Evolutionary conservation across 2,797 vertebrate species (phyloP), one percentile per base, ranked within the genome.

Genomic region (Tamandua tetradactyla): DNA sequence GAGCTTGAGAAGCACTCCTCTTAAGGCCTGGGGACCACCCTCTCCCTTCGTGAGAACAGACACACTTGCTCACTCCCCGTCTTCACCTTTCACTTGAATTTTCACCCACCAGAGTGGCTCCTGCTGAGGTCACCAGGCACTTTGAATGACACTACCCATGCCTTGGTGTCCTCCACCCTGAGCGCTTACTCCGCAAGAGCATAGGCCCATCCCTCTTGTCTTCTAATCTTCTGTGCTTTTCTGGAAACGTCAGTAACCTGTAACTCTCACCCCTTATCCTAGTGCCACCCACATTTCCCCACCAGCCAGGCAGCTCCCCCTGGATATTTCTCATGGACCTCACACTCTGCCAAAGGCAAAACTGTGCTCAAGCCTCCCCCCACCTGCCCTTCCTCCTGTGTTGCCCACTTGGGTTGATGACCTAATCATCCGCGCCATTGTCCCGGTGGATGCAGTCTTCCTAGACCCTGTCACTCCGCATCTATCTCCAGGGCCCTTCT

Each of bases 31-130:
- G 25, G 57, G 18, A 5, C 35, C 62, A 1, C 22, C 44, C 22
- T 11, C n/a, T 15, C 47, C 47, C 14, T 11, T 22, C 37, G 72
- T 18, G 40, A 44, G 23, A 52, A 17, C 69, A 10, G 30, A 10
- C 37, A 1, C 44, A 7, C 68, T 20, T 10, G 0, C 57, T 32
- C 2, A 1, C 44, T 47, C 61, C 42, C n/a, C 1, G 3, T n/a
- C 30, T 1, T 42, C 59, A 17, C 44, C 12, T 22, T 20, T 35
- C 17, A 23, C 49, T 13, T 5, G 74, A 52, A 42, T 30, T 23
- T 20, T 13, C 0, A 1, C 30, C 81, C 40, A 14, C 69, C 18
- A 72, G 74, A 69, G 5, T 25, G 5, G 55, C 62, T 25, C 27
- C 42, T 2, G 8, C 18, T 3, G 49, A 18, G 35, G 42, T 30